Conservation (phyloP, 2,797 vertebrate species). For the Ciconia nigra region DNA sequence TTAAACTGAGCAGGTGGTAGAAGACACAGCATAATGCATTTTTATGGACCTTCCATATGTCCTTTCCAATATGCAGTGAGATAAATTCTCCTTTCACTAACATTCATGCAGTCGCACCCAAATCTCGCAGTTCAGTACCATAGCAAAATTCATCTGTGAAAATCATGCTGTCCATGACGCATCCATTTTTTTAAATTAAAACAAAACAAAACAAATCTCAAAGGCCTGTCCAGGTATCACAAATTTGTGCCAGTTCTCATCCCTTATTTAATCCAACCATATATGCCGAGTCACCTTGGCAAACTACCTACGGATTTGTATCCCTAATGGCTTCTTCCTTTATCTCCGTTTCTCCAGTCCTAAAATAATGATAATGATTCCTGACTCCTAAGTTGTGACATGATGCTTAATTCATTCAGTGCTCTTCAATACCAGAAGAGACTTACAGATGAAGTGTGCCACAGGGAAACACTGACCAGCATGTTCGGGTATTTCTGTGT, state of each 20-base stretch:
- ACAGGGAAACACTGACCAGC: not conserved
- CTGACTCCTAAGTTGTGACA: not conserved
- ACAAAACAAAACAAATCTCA: not conserved
- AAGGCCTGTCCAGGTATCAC: not conserved
- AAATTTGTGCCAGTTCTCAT: not conserved
- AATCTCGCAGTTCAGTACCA: not conserved
- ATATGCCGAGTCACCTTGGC: not conserved
- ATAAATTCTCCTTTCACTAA: not conserved
- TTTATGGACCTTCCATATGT: not conserved
- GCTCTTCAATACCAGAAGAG: not conserved
- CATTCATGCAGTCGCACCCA: not conserved
- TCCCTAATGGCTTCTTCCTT: not conserved
- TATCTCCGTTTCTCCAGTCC: not conserved
- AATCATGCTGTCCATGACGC: not conserved
- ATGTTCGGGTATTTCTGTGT: not conserved
- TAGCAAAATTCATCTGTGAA: not conserved
- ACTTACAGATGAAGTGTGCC: not conserved
- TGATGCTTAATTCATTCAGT: not conserved
- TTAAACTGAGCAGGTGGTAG: not conserved
- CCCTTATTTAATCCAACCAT: not conserved
- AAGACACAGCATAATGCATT: slow-evolving; percentile 19
- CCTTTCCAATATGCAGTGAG: not conserved
- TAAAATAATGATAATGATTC: not conserved
- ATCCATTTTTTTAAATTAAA: not conserved
- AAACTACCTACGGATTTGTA: not conserved